These are phyloP conservation scores for Prinia subflava DNA, from an alignment of 2,113 vertebrate species.

Conservation along the genomic window DNA sequence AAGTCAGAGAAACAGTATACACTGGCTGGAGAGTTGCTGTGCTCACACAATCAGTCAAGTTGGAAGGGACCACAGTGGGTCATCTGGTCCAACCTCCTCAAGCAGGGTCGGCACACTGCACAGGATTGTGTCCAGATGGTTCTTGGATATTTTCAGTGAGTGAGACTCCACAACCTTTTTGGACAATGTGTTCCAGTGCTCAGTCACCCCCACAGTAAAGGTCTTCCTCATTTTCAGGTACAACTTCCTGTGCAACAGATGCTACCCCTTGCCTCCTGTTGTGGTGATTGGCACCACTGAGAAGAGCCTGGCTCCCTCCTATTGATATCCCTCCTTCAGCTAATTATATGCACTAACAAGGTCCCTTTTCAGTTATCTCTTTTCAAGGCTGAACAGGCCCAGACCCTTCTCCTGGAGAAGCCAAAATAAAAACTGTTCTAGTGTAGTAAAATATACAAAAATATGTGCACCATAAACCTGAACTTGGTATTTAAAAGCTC, in stretches of 20 bases:
- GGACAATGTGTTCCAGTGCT: background rate
- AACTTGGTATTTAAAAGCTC: background rate
- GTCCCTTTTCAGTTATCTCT: background rate
- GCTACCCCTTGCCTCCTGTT: rapidly evolving
- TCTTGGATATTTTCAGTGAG: background rate
- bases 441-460: background rate
- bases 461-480: background rate
- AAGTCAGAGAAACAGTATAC: background rate
- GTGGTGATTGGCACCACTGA: background rate
- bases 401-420: background rate
- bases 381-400: background rate
- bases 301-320: background rate
- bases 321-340: background rate
- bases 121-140: background rate
- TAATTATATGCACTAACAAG: background rate
- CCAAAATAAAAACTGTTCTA: background rate
- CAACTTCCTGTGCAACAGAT: background rate
- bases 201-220: rapidly evolving
- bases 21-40: rapidly evolving
- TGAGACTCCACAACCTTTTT: background rate
- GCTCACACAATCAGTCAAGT: background rate
- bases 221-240: background rate
- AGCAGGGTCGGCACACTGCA: background rate
- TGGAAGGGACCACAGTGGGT: background rate
- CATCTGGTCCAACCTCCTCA: background rate